Evolutionary conservation across 2,888 invertebrate genomes (phyloP).

Genomic region (Congeria kusceri): DNA sequence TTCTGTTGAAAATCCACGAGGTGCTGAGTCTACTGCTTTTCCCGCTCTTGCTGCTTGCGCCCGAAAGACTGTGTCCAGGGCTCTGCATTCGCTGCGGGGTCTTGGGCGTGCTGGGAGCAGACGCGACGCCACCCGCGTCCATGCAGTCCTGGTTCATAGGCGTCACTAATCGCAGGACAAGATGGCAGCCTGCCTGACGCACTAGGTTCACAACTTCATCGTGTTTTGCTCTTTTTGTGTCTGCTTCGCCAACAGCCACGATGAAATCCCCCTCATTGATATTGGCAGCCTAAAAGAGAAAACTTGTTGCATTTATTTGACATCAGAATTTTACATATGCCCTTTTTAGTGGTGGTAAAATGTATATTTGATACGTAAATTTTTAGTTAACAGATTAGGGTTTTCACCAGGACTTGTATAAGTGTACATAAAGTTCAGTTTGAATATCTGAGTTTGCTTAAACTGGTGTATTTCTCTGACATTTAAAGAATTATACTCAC

Average conservation of each 20-base stretch:
- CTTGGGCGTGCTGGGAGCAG: conserved; percentile 70
- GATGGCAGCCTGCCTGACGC: conserved; percentile 91
- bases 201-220: conserved; percentile 95
- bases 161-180: conserved; percentile 94
- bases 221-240: conserved; percentile 97
- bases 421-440: too few relatives aligned
- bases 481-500: too few relatives aligned
- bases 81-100: conserved; percentile 72
- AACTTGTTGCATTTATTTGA: too few relatives aligned
- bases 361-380: too few relatives aligned
- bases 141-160: conserved; percentile 85
- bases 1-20: conserved; percentile 80
- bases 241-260: conserved; percentile 93
- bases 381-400: too few relatives aligned
- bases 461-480: too few relatives aligned
- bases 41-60: conserved; percentile 72
- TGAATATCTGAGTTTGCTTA: too few relatives aligned
- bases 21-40: conserved; percentile 79
- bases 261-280: conserved; percentile 98
- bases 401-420: too few relatives aligned
- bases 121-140: conserved; percentile 57
- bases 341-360: too few relatives aligned
- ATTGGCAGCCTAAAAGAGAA: conserved; percentile 93
- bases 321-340: too few relatives aligned
- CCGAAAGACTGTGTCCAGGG: conserved; percentile 68